phyloP scores from a whole-genome alignment of 2,888 invertebrate genomes.

The Tenthredo distinguenda region DNA sequence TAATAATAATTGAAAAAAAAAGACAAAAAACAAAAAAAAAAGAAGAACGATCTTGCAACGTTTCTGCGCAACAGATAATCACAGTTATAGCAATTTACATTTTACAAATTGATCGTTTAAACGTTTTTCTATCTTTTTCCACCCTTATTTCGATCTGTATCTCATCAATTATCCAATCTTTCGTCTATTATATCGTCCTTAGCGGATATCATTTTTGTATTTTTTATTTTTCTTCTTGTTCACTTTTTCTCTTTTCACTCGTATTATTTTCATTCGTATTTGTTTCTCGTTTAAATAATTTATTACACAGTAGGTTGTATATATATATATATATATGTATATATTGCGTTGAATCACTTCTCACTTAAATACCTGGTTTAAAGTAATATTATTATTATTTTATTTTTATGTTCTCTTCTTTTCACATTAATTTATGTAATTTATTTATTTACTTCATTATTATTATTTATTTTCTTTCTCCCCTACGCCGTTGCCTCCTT shows the following conservation, averaged over 20 bases:
- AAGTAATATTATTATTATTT: not conserved
- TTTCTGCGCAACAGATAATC: constrained; percentile 67
- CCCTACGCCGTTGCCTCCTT: not conserved
- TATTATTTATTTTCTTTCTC: not conserved
- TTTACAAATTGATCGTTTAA: constrained; percentile 58
- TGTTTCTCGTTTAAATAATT: constrained; percentile 58
- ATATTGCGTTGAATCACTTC: constrained; percentile 72
- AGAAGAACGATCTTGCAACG: constrained; percentile 35
- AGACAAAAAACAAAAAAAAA: not conserved
- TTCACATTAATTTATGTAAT: not conserved
- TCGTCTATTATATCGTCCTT: not conserved
- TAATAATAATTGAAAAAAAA: not conserved
- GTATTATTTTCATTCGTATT: not conserved
- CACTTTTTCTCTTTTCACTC: constrained; percentile 37
- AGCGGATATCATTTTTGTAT: constrained; percentile 31
- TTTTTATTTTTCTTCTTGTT: constrained; percentile 42
- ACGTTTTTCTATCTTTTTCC: constrained; percentile 48
- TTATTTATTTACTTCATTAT: not conserved
- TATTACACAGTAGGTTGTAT: constrained; percentile 60
- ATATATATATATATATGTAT: constrained; percentile 59
- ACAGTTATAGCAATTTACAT: constrained; percentile 72
- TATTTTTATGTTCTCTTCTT: not conserved
- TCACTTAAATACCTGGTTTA: constrained; percentile 60
- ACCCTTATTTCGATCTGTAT: constrained; percentile 41
- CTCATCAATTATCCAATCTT: constrained; percentile 9